Conservation (phyloP, 2,888 invertebrate genomes). For the Polyommatus iphigenia region DNA sequence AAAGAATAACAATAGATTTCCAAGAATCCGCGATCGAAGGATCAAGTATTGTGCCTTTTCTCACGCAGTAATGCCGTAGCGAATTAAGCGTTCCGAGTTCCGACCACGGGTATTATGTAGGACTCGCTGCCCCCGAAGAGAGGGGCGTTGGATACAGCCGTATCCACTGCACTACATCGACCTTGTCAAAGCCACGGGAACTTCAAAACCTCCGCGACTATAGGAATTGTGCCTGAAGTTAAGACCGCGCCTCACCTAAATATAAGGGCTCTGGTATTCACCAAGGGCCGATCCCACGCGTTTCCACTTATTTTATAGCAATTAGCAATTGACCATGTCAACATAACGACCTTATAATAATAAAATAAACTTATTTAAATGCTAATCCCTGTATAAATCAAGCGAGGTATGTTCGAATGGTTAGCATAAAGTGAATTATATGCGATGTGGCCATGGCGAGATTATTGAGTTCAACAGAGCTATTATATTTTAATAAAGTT, state of each 20-base stretch:
- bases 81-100: no score
- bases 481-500: neutral
- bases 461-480: neutral
- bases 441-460: slow-evolving; percentile 2
- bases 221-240: neutral
- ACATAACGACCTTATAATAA: neutral
- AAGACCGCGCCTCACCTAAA: neutral
- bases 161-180: neutral
- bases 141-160: no score
- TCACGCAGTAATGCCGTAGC: no score
- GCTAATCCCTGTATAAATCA: neutral
- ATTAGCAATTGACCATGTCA: neutral
- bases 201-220: no score
- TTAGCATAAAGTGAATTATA: neutral
- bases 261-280: neutral
- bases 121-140: no score
- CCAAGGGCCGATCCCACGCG: neutral
- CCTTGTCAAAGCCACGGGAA: neutral
- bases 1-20: no score
- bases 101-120: no score
- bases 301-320: neutral
- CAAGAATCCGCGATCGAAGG: no score
- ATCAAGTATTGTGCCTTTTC: no score
- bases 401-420: slow-evolving; percentile 1
- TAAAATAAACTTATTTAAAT: slow-evolving; percentile 11